Base-by-base conservation (phyloP, 1,140 invertebrate species). In the Drosophila watanabei region DNA sequence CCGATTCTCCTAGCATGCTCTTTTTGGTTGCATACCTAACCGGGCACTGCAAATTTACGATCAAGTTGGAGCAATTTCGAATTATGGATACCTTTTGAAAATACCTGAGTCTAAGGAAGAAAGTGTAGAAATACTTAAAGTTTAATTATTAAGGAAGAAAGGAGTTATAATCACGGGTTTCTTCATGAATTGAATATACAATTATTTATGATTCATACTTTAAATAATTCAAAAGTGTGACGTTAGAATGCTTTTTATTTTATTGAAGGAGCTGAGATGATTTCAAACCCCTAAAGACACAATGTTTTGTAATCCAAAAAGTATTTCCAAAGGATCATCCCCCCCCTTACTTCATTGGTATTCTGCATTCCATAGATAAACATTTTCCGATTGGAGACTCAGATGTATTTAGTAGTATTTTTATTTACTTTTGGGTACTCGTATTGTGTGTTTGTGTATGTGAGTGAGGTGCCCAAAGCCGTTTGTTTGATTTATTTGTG, bases 401-500 rank as follows among this genome's bases (percentile, higher is more conserved):
- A 72, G 66, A 60, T 72, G 66, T 72, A 73, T 73, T 73, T 72
- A 73, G 68, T 60, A 72, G 46, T 68, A 69, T 35, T 59, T 73
- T 51, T 70, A 78, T 78, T 59, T 69, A 69, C 48, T 80, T 58
- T 59, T 24, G 70, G 77, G 49, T 82, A 79, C 68, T 69, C 35
- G 80, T 75, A 79, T 60, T 79, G 33, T 59, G 56, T 71, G 45
- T n/a, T n/a, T 51, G 59, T 62, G 20, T 52, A 16, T 2, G 24
- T 49, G 20, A 37, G 41, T 73, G 70, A 45, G 48, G 39, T 51
- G 61, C 45, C 46, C 45, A 64, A 70, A 64, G 60, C 57, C 60
- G 54, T 65, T 65, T 80, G 81, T 77, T 84, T 80, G 79, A 84
- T 62, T 73, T 82, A 60, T 61, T 62, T 80, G 60, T 54, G 58